A percentile compares a stretch with the other conserved stretches of the same genome.
These are phyloP conservation scores for Garra rufa DNA, from an alignment of 2,113 vertebrate genomes.

Conservation along the genomic window DNA sequence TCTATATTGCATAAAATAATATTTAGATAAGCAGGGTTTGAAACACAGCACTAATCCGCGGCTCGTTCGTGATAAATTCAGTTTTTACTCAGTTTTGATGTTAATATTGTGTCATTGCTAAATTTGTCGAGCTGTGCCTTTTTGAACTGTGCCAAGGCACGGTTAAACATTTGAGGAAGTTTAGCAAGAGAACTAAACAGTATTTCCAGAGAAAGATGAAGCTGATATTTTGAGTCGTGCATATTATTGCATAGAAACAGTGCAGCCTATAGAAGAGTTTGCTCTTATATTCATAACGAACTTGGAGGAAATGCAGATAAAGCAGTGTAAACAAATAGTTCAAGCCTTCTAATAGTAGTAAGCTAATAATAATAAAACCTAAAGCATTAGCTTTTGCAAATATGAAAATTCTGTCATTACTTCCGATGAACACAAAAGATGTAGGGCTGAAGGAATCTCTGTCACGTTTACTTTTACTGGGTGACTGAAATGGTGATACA, in stretches of 20 bases:
- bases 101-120: background rate
- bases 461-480: background rate
- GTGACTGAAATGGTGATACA: background rate
- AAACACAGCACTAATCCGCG: background rate
- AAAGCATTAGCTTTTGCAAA: too few species aligned
- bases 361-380: background rate
- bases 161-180: slow-evolving; percentile 73
- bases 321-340: background rate
- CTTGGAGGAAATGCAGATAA: background rate
- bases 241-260: background rate
- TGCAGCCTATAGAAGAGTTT: background rate
- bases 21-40: background rate
- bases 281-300: background rate
- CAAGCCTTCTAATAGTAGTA: background rate
- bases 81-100: background rate
- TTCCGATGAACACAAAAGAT: background rate
- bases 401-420: background rate
- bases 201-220: background rate
- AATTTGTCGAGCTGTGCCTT: background rate
- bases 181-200: background rate
- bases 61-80: background rate
- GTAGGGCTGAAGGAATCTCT: background rate
- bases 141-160: slow-evolving; percentile 28
- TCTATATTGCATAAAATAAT: background rate
- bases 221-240: background rate